Percentiles rank a stretch among this genome's conserved stretches.
phyloP scores from a whole-genome alignment of 2,888 invertebrate species.

The Lithophane leautieri region DNA sequence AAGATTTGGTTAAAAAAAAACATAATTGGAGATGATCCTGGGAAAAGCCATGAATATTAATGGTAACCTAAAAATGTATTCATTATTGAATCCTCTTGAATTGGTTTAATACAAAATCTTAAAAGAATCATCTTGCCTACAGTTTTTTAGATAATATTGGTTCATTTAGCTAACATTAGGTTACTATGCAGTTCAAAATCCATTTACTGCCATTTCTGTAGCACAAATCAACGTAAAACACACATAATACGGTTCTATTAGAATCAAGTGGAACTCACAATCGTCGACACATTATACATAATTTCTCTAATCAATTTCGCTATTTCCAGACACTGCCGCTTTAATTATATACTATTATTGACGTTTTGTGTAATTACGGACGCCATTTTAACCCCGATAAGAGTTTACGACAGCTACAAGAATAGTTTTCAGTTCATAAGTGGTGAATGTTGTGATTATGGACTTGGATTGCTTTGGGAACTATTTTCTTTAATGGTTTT shows the following conservation, averaged over 20 bases:
- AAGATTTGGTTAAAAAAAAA: not conserved
- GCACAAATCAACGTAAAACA: not conserved
- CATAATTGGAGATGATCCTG: not conserved
- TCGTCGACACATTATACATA: constrained; percentile 18
- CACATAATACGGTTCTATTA: not conserved
- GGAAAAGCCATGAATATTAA: not conserved
- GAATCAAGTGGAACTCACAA: constrained; percentile 16
- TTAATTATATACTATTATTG: constrained; percentile 57
- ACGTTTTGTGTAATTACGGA: constrained; percentile 44
- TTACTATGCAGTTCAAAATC: not conserved
- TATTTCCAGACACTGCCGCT: constrained; percentile 45
- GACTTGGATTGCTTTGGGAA: not conserved
- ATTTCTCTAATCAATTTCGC: constrained; percentile 50
- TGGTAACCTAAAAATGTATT: too few species aligned
- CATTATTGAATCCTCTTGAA: too few species aligned
- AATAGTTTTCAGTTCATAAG: constrained; percentile 34
- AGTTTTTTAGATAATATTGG: too few species aligned
- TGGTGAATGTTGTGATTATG: constrained; percentile 5
- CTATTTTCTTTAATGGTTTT: constrained; percentile 13
- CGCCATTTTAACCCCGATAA: constrained; percentile 36
- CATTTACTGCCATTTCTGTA: not conserved
- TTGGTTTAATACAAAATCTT: too few species aligned
- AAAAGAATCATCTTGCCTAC: not conserved
- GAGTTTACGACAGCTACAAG: constrained; percentile 27
- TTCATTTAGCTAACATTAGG: too few species aligned